Evolutionary conservation across 37 sponge, comb jelly and placozoan species (phyloP), one percentile per base, ranked within the genome.

Genomic region (Agelas oroides): DNA sequence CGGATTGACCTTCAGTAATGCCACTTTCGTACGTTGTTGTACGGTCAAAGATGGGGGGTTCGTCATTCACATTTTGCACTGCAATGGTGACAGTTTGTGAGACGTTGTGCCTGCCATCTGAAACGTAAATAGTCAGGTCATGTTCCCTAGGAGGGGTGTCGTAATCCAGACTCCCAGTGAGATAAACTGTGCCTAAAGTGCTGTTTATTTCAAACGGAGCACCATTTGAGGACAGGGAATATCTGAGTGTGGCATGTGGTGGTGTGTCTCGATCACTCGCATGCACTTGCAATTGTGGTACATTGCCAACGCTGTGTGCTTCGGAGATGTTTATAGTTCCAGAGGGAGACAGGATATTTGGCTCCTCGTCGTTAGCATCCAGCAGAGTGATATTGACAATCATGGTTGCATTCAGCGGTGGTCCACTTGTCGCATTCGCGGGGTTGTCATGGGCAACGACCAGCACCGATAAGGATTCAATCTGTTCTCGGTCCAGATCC

Each of bases 351-450:
- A 59, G n/a, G 60, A 94, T 83, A 16, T 37, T 24, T 24, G 95
- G 91, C 0, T 67, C 30, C 16, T 84, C 80, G 55, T 94, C 95
- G 40, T 94, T 94, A 33, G 74, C 52, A 71, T 94, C 91, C 2
- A 18, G 53, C 28, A 93, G 54, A 0, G 27, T 65, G 6, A 93
- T 74, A 27, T 81, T 76, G 65, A 93, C 70, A 6, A 56, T 30
- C 52, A 77, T 67, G 25, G 25, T 41, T 31, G 65, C 84, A 37
- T 27, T 79, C n/a, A 72, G 25, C 16, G 52, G 58, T 12, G 41
- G 53, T 8, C 19, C 64, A 38, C 41, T 20, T 27, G 54, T 60
- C 52, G 20, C 52, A 20, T 2, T 57, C 12, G 32, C 36, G 14
- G 73, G 77, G 38, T 65, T 84, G 73, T 91, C 91, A 18, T 59